Evolutionary conservation across 2,888 invertebrate species (phyloP), one percentile per base, ranked within the genome.

Genomic region (Helicoverpa assulta): DNA sequence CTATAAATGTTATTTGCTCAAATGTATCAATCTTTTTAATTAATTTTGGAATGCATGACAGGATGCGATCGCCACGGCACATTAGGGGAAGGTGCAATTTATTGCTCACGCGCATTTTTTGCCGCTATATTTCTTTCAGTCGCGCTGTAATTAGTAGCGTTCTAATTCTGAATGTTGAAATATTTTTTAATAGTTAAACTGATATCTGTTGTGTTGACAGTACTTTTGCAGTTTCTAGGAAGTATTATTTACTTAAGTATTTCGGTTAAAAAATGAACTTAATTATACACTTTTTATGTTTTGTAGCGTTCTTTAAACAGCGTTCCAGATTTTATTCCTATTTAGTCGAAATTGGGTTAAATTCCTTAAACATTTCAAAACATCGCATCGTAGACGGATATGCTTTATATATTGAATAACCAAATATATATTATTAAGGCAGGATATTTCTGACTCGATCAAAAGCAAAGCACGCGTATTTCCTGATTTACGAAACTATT

Each of bases 111-210:
- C 54, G 70, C 79, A 64, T 76, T 76, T 78, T 81, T 83, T 79
- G 63, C 18, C 76, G 77, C 77, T 63, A 82, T 82, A 82, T 81
- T 83, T 83, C 81, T 83, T 72, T 79, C 80, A 71, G 52, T 19
- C 29, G 71, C 70, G 69, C 56, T 66, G 70, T 83, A 83, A 83
- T 82, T 81, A 83, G 83, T 67, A 57, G 21, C 55, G 81, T 75
- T 82, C 79, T 68, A 78, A 76, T 70, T 76, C 78, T 69, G 67
- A 78, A 81, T 67, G 70, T 78, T 72, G 76, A 73, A 73, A 70
- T 67, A 61, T 81, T 73, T 78, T 82, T 76, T 59, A 82, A 70
- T 47, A 55, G 61, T 72, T 64, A 16, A 37, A 50, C 2, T 57
- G 61, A 60, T 66, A 64, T 58, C 55, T 43, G 66, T 56, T 51